phyloP scores from a whole-genome alignment of 1,140 invertebrate species.

The Bombus soroeensis region DNA sequence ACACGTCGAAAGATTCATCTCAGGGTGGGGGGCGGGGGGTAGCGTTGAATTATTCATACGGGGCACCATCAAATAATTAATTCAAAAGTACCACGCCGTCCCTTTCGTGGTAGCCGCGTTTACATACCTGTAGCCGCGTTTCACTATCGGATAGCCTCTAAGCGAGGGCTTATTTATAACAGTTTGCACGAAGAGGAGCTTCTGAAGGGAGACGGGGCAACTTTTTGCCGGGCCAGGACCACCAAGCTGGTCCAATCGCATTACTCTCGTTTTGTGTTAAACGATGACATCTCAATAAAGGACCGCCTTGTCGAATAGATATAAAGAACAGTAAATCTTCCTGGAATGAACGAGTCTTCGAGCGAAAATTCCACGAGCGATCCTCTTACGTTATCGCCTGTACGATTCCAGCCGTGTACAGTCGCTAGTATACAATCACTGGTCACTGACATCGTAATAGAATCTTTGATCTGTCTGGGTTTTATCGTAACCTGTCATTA shows the following conservation, averaged over 20 bases:
- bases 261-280: slow-evolving; percentile 55
- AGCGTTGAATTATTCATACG: slow-evolving; percentile 69
- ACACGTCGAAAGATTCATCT: slow-evolving; percentile 52
- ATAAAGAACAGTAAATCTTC: slow-evolving; percentile 41
- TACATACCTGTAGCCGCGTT: slow-evolving; percentile 19
- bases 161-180: slow-evolving; percentile 50
- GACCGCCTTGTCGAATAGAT: slow-evolving; percentile 14
- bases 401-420: not conserved
- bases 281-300: slow-evolving; percentile 60
- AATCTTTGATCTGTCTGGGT: not conserved
- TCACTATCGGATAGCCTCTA: slow-evolving; percentile 15
- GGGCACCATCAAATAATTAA: slow-evolving; percentile 68
- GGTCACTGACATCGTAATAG: not conserved
- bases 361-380: not conserved
- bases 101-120: slow-evolving; percentile 41
- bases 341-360: not conserved
- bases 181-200: slow-evolving; percentile 15
- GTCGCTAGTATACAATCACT: no score
- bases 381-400: not conserved
- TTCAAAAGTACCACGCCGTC: slow-evolving; percentile 64
- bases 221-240: slow-evolving; percentile 48
- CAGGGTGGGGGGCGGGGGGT: not conserved
- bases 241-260: slow-evolving; percentile 38
- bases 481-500: not conserved
- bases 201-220: not conserved